phyloP scores from a whole-genome alignment of 53 echinoderm and acorn worm species.

The Actinopyga echinites region DNA sequence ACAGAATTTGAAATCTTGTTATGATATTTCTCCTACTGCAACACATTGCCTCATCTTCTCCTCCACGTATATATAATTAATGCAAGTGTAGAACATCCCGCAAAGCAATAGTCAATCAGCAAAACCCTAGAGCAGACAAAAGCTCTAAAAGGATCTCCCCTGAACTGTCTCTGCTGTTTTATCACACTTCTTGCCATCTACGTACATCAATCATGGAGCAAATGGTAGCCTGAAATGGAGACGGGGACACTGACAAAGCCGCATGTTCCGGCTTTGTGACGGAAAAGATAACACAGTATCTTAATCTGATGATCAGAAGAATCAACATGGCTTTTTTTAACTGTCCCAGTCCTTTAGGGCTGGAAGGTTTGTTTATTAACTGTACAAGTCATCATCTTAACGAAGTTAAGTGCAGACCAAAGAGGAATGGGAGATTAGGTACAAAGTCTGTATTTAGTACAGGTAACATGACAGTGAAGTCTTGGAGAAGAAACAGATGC shows the following conservation, averaged over 20 bases:
- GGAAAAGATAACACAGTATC: slow-evolving; percentile 16
- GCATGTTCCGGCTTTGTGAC: slow-evolving; percentile 3
- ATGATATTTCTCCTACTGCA: too few relatives aligned
- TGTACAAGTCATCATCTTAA: slow-evolving; percentile 16
- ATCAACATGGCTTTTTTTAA: slow-evolving; percentile 7
- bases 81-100: too few relatives aligned
- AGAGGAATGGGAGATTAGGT: background rate
- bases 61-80: too few relatives aligned
- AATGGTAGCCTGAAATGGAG: background rate
- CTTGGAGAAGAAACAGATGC: slow-evolving; percentile 8
- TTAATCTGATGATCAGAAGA: slow-evolving; percentile 22
- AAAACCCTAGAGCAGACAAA: background rate
- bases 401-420: background rate
- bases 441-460: background rate
- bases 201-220: slow-evolving; percentile 11
- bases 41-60: too few relatives aligned
- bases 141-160: slow-evolving; percentile 20
- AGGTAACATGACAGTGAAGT: background rate
- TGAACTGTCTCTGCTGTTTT: slow-evolving; percentile 13
- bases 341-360: background rate
- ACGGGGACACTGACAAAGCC: slow-evolving; percentile 8
- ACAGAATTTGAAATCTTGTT: too few relatives aligned
- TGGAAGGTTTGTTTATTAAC: slow-evolving; percentile 24
- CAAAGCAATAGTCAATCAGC: too few relatives aligned
- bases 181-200: slow-evolving; percentile 5